Base-by-base conservation (phyloP, 2,113 vertebrate genomes). In the Spizaetus ornatus region DNA sequence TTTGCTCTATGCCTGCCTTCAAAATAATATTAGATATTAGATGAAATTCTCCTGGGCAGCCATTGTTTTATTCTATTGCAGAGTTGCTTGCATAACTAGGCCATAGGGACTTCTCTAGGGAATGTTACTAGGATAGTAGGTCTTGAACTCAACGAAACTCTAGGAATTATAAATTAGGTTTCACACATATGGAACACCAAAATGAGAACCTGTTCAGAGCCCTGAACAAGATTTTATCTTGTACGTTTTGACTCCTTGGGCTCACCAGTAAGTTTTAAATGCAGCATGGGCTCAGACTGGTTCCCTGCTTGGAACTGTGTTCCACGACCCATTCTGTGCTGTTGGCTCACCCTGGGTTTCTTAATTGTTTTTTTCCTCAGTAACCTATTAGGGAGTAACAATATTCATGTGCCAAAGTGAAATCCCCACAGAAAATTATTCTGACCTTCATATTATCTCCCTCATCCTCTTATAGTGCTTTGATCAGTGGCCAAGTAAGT, bases 401-500 rank as follows among this genome's bases (percentile, higher is more conserved):
- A 56, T 69, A 79, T 85, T 93, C 61, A 63, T 76, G 53, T 91
- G 62, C 43, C 40, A 76, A 87, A 94, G 45, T 56, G 61, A 95
- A 93, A 89, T 89, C 38, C 50, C 47, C 26, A 66, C 63, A 27
- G 80, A 96, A 96, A 93, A 96, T 91, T 47, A 93, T 88, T 86
- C 72, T 91, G 95, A 95, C 96, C 95, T 97, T 97, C 85, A 38
- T 61, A 79, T 96, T 92, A 93, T 92, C 69, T 83, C 69, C 23
- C 65, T 95, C 40, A 92, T 95, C 83, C 80, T 95, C 83, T 81
- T 88, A 43, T 21, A 86, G 27, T 52, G 36, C 80, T 92, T 95
- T 97, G 95, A 95, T 95, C 96, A 82, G 92, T 95, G 74, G 94
- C 94, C 82, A 97, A 89, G 91, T 92, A 97, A 97, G 96, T 91